Base-by-base conservation (phyloP, 2,797 vertebrate genomes). In the Ambastaia sidthimunki region DNA sequence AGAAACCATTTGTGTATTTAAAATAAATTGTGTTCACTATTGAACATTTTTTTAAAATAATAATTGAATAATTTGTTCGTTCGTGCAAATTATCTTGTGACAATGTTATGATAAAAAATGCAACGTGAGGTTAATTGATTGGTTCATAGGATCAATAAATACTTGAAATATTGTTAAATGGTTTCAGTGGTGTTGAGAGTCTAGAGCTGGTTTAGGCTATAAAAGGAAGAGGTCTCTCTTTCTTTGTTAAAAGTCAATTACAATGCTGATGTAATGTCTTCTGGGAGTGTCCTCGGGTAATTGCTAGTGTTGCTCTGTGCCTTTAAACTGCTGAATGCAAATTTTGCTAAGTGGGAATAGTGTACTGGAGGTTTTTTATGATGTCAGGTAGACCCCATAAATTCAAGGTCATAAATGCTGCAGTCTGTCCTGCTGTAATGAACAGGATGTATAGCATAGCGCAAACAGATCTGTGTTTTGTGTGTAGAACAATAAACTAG, bases 281-380 rank as follows among this genome's bases (percentile, higher is more conserved):
- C 65, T 77, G 78, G 70, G 59, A 68, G 70, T 67, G 66, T 66
- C 34, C 11, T 48, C 18, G 0, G 68, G 37, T 83, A 76, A 76
- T 76, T 80, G 76, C 25, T 80, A 21, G 48, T 3, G 69, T 79
- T 65, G 18, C 21, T 48, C 67, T 59, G 34, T 83, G 65, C 76
- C 34, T 78, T 48, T 82, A 55, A 54, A 82, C 25, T 21, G 71
- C 69, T 59, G 7, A 25, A n/a, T 71, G 21, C 55, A 37, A 80
- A 55, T 75, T 59, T 15, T 83, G 60, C 77, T 68, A 54, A 72
- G 55, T 50, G 41, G 62, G 55, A 66, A 76, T 48, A 74, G 50
- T 59, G 47, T 76, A 63, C 65, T 37, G 11, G 41, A 75, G 65
- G 72, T 44, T 80, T 83, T 80, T 71, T 83, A 80, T 75, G 31